Percentiles rank a stretch among this genome's conserved stretches.
Conservation (phyloP, 1,140 invertebrate species). For the Heliconius hermathena region DNA sequence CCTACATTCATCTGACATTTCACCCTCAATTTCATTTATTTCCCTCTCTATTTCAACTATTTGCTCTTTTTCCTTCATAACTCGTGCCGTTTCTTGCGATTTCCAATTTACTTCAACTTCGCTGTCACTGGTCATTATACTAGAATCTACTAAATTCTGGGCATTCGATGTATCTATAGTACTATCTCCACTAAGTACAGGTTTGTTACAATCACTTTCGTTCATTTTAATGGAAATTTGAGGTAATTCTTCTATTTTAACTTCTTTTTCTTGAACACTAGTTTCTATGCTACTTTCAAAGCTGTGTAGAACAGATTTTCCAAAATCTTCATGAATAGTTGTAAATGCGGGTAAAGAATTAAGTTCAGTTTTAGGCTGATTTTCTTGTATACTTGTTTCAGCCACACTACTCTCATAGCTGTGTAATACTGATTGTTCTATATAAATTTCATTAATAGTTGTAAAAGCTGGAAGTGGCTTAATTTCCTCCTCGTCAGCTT, state of each 20-base stretch:
- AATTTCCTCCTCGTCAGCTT: slow-evolving; percentile 45
- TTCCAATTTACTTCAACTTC: slow-evolving; percentile 62
- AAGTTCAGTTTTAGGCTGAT: slow-evolving; percentile 27
- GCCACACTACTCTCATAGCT: slow-evolving; percentile 53
- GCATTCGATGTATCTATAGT: slow-evolving; percentile 39
- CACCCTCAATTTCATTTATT: slow-evolving; percentile 70
- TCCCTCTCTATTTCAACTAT: slow-evolving; percentile 72
- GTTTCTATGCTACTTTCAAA: slow-evolving; percentile 50
- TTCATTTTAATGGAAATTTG: slow-evolving; percentile 45
- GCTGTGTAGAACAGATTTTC: slow-evolving; percentile 55
- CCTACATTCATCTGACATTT: slow-evolving; percentile 55
- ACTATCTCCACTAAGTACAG: slow-evolving; percentile 57
- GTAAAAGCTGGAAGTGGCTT: slow-evolving; percentile 58
- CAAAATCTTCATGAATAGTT: slow-evolving; percentile 47
- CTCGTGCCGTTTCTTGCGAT: slow-evolving; percentile 48
- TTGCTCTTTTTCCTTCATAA: slow-evolving; percentile 70
- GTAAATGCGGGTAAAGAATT: slow-evolving; percentile 48
- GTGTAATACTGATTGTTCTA: slow-evolving; percentile 53
- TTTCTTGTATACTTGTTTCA: slow-evolving; percentile 45
- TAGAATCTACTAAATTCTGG: slow-evolving; percentile 48
- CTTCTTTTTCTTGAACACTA: slow-evolving; percentile 27
- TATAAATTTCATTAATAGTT: slow-evolving; percentile 49
- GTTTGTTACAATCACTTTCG: slow-evolving; percentile 57
- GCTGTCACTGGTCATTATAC: slow-evolving; percentile 70
- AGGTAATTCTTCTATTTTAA: slow-evolving; percentile 18